Percentiles rank a stretch among this genome's conserved stretches.
These are phyloP conservation scores for Drosophila kurseongensis DNA, from an alignment of 1,140 invertebrate genomes.

Conservation along the genomic window DNA sequence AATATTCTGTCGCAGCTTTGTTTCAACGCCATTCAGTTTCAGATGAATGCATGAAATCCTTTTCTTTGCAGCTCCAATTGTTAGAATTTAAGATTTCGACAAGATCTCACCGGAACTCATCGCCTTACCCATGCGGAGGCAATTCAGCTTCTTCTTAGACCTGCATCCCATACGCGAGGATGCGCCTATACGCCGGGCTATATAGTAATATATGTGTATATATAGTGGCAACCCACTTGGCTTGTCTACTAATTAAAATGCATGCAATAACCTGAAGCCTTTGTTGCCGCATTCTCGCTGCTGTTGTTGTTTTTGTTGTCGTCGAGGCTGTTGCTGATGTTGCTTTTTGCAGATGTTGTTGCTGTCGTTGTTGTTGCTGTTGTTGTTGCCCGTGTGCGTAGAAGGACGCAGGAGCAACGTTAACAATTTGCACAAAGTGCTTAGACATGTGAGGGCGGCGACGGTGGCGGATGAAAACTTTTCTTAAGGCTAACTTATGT, in stretches of 20 bases:
- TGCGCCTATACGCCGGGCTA: conserved; percentile 2
- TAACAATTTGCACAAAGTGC: conserved; percentile 80
- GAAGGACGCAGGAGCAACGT: conserved; percentile 65
- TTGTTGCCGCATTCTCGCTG: conserved; percentile 74
- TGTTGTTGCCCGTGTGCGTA: conserved; percentile 62
- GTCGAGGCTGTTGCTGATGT: conserved; percentile 43
- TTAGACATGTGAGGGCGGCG: conserved; percentile 41
- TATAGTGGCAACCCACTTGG: conserved; percentile 74
- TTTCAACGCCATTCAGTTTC: background rate
- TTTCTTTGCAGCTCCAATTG: background rate
- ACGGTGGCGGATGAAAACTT: conserved; percentile 25
- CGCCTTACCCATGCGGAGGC: conserved; percentile 22
- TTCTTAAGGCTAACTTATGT: conserved; percentile 31
- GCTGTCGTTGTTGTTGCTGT: conserved; percentile 30
- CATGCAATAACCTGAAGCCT: conserved; percentile 82
- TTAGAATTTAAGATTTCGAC: background rate
- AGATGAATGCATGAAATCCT: background rate
- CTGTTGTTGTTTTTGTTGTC: conserved; percentile 47
- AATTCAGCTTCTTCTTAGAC: conserved; percentile 48
- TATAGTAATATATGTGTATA: conserved; percentile 7
- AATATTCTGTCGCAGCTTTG: background rate
- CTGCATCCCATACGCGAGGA: conserved; percentile 23
- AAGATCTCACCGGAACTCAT: conserved; percentile 15
- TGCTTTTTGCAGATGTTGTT: conserved; percentile 14
- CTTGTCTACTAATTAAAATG: conserved; percentile 83